A percentile compares a stretch with the other conserved stretches of the same genome.
phyloP scores from a whole-genome alignment of 2,888 invertebrate genomes.

The Lithophane semibrunnea region DNA sequence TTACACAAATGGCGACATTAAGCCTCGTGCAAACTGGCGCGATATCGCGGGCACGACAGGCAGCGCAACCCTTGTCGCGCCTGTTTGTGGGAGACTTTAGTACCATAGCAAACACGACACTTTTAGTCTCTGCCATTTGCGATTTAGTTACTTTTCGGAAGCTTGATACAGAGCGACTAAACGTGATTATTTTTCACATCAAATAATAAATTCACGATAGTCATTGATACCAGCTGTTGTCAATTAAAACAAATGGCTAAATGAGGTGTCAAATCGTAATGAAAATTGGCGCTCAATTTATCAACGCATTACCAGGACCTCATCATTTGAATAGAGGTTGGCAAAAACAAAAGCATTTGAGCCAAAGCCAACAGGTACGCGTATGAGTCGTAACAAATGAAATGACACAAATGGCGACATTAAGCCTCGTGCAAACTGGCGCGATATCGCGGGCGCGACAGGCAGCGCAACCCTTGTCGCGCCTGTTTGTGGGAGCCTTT shows the following conservation, averaged over 20 bases:
- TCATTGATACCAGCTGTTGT: neutral
- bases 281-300: conserved; percentile 17
- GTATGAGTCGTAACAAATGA: conserved; percentile 60
- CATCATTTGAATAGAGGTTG: conserved; percentile 48
- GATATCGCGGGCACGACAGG: too few relatives aligned
- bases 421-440: conserved; percentile 9
- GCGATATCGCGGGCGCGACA: too few relatives aligned
- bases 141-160: neutral
- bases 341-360: conserved; percentile 67
- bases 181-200: neutral
- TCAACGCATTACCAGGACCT: conserved; percentile 24
- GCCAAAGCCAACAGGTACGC: conserved; percentile 66
- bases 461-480: too few relatives aligned
- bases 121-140: neutral
- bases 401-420: conserved; percentile 67
- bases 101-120: neutral
- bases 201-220: conserved; percentile 1
- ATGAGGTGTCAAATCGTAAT: conserved; percentile 12
- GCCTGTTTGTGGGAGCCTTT: too few relatives aligned
- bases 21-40: too few relatives aligned
- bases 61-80: too few relatives aligned
- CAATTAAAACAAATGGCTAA: conserved; percentile 14
- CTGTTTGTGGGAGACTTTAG: conserved; percentile 10
- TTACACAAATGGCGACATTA: conserved; percentile 66
- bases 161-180: neutral